These are phyloP conservation scores for Eulithis testata DNA, from an alignment of 2,888 invertebrate species.

Conservation along the genomic window DNA sequence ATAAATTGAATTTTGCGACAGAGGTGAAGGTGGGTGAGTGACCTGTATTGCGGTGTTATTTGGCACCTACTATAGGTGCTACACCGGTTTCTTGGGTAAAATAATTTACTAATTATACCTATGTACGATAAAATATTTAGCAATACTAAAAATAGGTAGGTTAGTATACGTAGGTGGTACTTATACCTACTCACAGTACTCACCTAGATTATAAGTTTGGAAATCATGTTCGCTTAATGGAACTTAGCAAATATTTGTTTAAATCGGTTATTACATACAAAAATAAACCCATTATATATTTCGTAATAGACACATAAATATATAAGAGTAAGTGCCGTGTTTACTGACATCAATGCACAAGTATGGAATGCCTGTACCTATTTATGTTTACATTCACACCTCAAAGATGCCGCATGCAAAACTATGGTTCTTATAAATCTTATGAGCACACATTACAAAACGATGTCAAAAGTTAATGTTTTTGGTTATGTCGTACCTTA, in stretches of 20 bases:
- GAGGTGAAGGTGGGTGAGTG: too few relatives aligned
- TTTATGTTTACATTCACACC: slow-evolving; percentile 53
- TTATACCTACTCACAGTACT: background rate
- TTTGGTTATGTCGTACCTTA: too few relatives aligned
- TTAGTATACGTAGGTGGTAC: background rate
- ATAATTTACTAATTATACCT: too few relatives aligned
- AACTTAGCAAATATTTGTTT: slow-evolving; percentile 22
- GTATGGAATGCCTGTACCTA: slow-evolving; percentile 49
- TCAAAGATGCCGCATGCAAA: slow-evolving; percentile 57
- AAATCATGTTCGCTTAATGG: slow-evolving; percentile 17
- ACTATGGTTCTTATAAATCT: background rate
- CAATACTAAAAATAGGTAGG: too few relatives aligned
- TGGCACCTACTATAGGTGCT: too few relatives aligned
- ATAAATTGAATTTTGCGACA: too few relatives aligned
- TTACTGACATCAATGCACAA: slow-evolving; percentile 52
- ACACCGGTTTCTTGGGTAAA: too few relatives aligned
- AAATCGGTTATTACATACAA: slow-evolving; percentile 35
- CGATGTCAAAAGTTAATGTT: too few relatives aligned
- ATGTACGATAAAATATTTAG: too few relatives aligned
- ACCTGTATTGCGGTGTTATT: too few relatives aligned
- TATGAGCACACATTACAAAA: background rate
- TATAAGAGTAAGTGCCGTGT: slow-evolving; percentile 51
- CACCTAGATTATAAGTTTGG: slow-evolving; percentile 6
- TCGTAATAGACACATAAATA: slow-evolving; percentile 41
- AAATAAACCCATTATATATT: slow-evolving; percentile 40